A percentile compares a stretch with the other conserved stretches of the same genome.
Evolutionary conservation across 2,888 invertebrate species (phyloP).

Genomic region (Dryadula phaetusa): DNA sequence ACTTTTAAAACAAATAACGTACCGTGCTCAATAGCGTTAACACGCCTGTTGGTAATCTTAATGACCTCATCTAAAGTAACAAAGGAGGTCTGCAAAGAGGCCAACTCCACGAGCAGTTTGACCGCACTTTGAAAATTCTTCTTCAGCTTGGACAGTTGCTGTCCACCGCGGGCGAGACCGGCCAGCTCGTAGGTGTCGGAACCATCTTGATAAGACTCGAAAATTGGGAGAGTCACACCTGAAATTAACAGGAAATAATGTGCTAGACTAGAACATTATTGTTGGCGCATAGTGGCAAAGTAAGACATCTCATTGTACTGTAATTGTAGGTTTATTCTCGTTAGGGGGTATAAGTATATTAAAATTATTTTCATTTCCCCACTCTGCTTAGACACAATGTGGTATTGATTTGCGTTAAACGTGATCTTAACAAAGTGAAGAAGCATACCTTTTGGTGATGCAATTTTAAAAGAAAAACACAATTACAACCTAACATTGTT

Average conservation of each 20-base stretch:
- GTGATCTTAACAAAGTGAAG: too few relatives aligned
- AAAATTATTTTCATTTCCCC: too few relatives aligned
- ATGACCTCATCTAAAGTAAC: slow-evolving; percentile 99
- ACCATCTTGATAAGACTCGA: slow-evolving; percentile 97
- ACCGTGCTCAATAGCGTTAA: slow-evolving; percentile 99
- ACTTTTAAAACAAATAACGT: slow-evolving; percentile 47
- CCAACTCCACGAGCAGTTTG: slow-evolving; percentile 97
- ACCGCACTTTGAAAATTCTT: slow-evolving; percentile 99
- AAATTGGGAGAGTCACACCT: slow-evolving; percentile 98
- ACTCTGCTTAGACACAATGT: too few relatives aligned
- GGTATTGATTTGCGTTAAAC: too few relatives aligned
- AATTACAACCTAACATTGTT: too few relatives aligned
- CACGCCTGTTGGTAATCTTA: slow-evolving; percentile 99
- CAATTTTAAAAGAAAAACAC: too few relatives aligned
- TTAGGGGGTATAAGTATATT: too few relatives aligned
- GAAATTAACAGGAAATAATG: slow-evolving; percentile 46
- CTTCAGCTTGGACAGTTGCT: slow-evolving; percentile 97
- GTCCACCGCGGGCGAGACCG: slow-evolving; percentile 98
- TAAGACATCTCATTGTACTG: too few relatives aligned
- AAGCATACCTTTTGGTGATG: too few relatives aligned
- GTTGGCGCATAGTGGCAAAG: too few relatives aligned
- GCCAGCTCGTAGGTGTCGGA: slow-evolving; percentile 98
- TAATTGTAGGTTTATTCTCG: too few relatives aligned
- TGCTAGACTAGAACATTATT: neutral
- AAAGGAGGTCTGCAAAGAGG: slow-evolving; percentile 99